Conservation (phyloP, 2,888 invertebrate species). For the Lasioglossum villosulum region DNA sequence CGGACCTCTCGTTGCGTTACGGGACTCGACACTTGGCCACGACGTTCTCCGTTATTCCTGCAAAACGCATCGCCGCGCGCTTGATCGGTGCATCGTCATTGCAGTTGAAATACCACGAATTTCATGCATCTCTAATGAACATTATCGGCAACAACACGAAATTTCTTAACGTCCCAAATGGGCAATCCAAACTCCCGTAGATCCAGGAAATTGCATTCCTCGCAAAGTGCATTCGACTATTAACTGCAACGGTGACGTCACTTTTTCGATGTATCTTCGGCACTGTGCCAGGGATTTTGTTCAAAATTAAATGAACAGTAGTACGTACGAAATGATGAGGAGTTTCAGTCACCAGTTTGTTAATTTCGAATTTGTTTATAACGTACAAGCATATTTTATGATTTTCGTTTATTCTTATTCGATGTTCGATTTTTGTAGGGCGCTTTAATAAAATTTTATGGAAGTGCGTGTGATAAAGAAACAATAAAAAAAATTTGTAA, state of each 20-base stretch:
- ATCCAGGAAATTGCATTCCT: background rate
- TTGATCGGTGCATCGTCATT: constrained; percentile 2
- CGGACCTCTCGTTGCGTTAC: constrained; percentile 19
- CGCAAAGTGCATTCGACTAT: background rate
- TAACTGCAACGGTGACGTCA: background rate
- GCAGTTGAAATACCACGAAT: constrained; percentile 8
- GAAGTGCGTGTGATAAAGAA: background rate
- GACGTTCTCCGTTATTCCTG: background rate
- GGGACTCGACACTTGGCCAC: background rate
- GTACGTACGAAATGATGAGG: fast-evolving
- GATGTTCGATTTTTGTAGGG: background rate
- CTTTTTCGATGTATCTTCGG: background rate
- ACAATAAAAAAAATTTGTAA: background rate
- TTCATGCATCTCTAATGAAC: background rate
- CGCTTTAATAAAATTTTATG: background rate
- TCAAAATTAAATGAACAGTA: background rate
- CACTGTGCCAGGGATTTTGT: background rate
- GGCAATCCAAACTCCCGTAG: background rate
- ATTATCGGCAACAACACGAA: background rate
- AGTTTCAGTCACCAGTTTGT: background rate
- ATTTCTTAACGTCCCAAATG: background rate
- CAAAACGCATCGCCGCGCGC: background rate
- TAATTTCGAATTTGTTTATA: background rate
- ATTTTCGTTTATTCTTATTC: background rate
- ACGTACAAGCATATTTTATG: background rate